Evolutionary conservation across 2,113 vertebrate genomes (phyloP), one percentile per base, ranked within the genome.

Genomic region (Caloenas nicobarica): DNA sequence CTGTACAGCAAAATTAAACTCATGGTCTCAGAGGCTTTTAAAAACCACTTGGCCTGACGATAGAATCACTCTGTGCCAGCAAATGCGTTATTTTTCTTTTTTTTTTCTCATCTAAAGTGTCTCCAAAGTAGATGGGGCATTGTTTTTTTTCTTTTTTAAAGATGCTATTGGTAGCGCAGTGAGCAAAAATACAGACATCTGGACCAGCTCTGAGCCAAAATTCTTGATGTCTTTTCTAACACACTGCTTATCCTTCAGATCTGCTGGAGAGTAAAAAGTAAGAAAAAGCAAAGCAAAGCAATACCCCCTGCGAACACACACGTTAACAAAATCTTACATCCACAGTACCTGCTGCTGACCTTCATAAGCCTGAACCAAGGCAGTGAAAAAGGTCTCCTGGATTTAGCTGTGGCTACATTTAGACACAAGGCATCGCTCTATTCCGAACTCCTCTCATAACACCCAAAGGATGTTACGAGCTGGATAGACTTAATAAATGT

Each of bases 111-210:
- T 74, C 33, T 65, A 42, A 36, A 78, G 29, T 40, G 31, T 91
- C 53, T 81, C 85, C 81, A 81, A 5, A 87, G 84, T 76, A 76
- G 57, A 68, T 72, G 44, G 48, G 29, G 2, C 66, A 85, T 82
- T 89, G 57, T 89, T 50, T 50, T 24, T 50, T 50, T 50, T 50
- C 57, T n/a, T 60, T 60, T 93, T 87, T 34, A 79, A 89, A 89
- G 70, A 85, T 89, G 61, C 42, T 74, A 8, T 84, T 84, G 25
- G 13, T 86, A 85, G 42, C 36, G 53, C 1, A 48, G 28, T 64
- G 11, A 93, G 62, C 24, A 71, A 89, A 85, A 81, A 94, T 76
- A 21, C 26, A 85, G 85, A 89, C 88, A 96, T 88, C 93, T 95
- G 89, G 89, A 72, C 34, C 29, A 61, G 5, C 5, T 86, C 81